Percentiles rank a stretch among this genome's conserved stretches.
Conservation (phyloP, 2,797 vertebrate species). For the Myotis vivesi region DNA sequence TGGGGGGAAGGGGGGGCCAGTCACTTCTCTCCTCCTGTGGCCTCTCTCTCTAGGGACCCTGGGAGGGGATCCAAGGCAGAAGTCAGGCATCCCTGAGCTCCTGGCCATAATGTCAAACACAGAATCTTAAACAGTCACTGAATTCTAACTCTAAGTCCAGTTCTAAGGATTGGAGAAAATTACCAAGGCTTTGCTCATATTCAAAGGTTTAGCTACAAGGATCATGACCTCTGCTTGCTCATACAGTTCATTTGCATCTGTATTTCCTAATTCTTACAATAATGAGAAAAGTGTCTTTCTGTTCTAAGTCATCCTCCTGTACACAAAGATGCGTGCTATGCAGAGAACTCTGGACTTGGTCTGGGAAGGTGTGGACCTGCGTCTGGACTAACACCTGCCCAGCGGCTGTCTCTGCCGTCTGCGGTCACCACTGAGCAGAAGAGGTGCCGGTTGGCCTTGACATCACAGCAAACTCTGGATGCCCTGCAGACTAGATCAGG, state of each 20-base stretch:
- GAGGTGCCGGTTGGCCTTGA: neutral
- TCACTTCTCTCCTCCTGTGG: neutral
- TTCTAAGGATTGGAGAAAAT: neutral
- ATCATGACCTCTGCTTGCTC: neutral
- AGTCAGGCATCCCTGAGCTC: neutral
- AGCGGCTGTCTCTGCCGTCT: neutral
- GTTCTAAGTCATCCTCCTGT: neutral
- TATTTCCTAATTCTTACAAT: neutral
- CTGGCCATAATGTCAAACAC: neutral
- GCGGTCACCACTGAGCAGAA: neutral
- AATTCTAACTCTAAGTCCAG: neutral
- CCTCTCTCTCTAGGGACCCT: neutral
- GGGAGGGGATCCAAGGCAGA: neutral
- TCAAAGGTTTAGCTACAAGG: neutral
- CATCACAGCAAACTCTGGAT: accelerated
- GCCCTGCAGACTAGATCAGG: accelerated
- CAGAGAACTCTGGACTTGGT: neutral
- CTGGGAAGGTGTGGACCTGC: neutral
- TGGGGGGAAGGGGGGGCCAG: neutral
- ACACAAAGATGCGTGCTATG: neutral
- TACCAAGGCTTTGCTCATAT: neutral
- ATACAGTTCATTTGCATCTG: neutral
- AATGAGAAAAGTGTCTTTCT: neutral
- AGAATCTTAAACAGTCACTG: neutral
- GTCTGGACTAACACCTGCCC: neutral